Evolutionary conservation across 2,797 vertebrate species (phyloP), one percentile per base, ranked within the genome.

Genomic region (Urosaurus nigricauda): DNA sequence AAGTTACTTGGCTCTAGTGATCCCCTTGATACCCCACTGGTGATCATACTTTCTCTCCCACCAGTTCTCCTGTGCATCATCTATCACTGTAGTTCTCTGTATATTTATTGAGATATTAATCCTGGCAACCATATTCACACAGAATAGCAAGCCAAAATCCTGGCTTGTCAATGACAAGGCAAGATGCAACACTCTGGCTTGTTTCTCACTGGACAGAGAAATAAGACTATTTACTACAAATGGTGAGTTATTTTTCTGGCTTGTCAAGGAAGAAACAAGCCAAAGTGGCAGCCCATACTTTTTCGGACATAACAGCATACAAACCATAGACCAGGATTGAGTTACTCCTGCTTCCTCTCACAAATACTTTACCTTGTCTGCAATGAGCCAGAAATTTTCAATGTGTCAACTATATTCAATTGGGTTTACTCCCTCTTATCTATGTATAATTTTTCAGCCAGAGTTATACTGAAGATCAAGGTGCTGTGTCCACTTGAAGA

Each of bases 401-500:
- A 40, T 6, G 40, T 74, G 19, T 51, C 51, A 16, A n/a, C 32
- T 79, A 9, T 1, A 32, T 79, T 79, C 47, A 29, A 13, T 53
- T 16, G 47, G 78, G 13, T 14, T 56, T 56, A 7, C 32, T 56
- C 14, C 16, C 26, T 56, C 17, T 11, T n/a, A 79, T n/a, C 47
- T 79, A 5, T 79, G 6, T 51, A 79, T 56, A 29, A 43, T 29
- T 32, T 19, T 79, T 29, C 32, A 79, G 37, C 12, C 14, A 32
- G 93, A 93, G 92, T 94, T 19, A 9, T 37, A 29, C 85, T 94
- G 47, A 32, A 95, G 88, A 94, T 60, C 87, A 3, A 56, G 35
- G 26, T 93, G 91, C 92, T 95, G 90, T 91, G 91, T 92, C 77
- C 73, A 14, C 26, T 85, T 91, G 3, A 14, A 88, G 91, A 92